Evolutionary conservation across 2,888 invertebrate genomes (phyloP), one percentile per base, ranked within the genome.

Genomic region (Epiperipatus broadwayi): DNA sequence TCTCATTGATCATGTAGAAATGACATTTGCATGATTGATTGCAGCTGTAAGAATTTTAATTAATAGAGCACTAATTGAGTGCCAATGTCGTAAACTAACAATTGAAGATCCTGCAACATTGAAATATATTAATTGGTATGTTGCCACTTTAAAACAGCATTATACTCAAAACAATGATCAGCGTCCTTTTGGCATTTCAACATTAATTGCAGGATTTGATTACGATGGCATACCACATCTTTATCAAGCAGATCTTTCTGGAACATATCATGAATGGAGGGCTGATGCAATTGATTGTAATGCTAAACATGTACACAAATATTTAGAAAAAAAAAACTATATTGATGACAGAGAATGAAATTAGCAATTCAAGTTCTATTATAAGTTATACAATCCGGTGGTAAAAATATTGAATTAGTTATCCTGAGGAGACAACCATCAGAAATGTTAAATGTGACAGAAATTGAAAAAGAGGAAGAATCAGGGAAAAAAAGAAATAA

Each of bases 121-220:
- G 53, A 95, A 95, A 57, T 95, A 97, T 56, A 89, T 93, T 43
- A 87, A 91, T n/a, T 66, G 75, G 51, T 70, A 69, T 52, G 72
- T 78, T 47, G 69, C 69, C 28, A 65, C 64, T 49, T 49, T 66
- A n/a, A 68, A 69, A 54, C 68, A 69, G 65, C 85, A 87, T 56
- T 99, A 95, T 61, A 99, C 97, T 31, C 97, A 99, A 61, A 95
- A 93, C 53, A 97, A 95, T 61, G 97, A 97, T 35, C 72, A 95
- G 45, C 72, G 97, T 53, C 97, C 97, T 5, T 99, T 99, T 60
- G 97, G 97, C 49, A 87, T 99, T 53, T 93, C 97, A 3, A 91
- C 93, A 55, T 68, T 99, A 33, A 79, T 99, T 55, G 91, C 91
- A 43, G 97, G 97, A 2, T 99, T 97, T 59, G 95, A 97, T 62